Base-by-base conservation (phyloP, 2,888 invertebrate genomes). In the Hydriomena furcata region DNA sequence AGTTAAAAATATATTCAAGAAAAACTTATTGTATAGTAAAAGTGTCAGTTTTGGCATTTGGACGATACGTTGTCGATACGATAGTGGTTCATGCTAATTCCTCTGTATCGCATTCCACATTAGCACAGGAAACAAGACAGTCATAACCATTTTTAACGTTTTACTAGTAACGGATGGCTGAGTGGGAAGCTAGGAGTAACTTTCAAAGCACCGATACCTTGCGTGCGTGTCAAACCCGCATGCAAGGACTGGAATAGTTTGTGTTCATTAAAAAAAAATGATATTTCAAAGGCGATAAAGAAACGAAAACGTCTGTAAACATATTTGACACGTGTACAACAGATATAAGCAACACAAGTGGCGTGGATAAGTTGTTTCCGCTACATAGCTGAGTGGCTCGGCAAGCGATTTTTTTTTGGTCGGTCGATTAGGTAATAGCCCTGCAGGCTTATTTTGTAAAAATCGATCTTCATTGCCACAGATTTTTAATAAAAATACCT, bases 281-380 rank as follows among this genome's bases (percentile, higher is more conserved):
- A 63, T 69, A 70, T 71, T 60, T 63, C 59, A 58, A 65, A 70
- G 66, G 71, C 72, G 77, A 75, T 83, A 79, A 79, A 68, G 65
- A 56, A 65, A 68, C 65, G 67, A 68, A 71, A 76, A 73, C 60
- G 64, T 68, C 68, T 79, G 82, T 82, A 80, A 82, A 83, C 83
- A 82, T 58, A 69, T 63, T 65, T 66, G 74, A 84, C 86, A 85
- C 81, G 79, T 86, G 86, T 83, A 78, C 56, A 63, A 63, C 74
- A 79, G 79, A 82, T 76, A 75, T 58, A 65, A 47, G 47, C 55
- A 64, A 75, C 71, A 71, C 73, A 71, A 80, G 77, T 76, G 73
- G 73, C 56, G 54, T 66, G 76, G 77, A 72, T 79, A 77, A 74
- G 73, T 71, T 63, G 70, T 72, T 81, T 82, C 81, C 82, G 71